A percentile compares a stretch with the other conserved stretches of the same genome.
Evolutionary conservation across 1,140 invertebrate genomes (phyloP).

Genomic region (Platorchestia sp.): DNA sequence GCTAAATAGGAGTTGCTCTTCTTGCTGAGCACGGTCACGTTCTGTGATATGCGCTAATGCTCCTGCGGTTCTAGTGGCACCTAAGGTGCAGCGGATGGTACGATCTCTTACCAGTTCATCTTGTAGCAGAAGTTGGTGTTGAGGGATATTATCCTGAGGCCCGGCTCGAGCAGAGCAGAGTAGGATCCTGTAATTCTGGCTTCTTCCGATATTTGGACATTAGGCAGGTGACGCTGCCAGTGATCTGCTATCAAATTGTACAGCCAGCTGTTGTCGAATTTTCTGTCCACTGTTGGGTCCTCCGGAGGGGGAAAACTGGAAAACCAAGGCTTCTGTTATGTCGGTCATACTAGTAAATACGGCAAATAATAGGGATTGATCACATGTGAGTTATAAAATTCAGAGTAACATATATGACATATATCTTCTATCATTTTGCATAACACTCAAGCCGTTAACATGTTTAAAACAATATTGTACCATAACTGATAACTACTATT

Average conservation of each 20-base stretch:
- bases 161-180: conserved; percentile 76
- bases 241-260: conserved; percentile 78
- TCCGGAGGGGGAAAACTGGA: conserved; percentile 75
- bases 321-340: background rate
- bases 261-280: conserved; percentile 74
- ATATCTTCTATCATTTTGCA: too few species aligned
- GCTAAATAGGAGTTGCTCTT: too few species aligned
- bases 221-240: conserved; percentile 79
- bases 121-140: conserved; percentile 83
- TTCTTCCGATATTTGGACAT: conserved; percentile 76
- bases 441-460: too few species aligned
- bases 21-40: too few species aligned
- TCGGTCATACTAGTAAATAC: too few species aligned
- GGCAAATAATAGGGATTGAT: too few species aligned
- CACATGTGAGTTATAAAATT: too few species aligned
- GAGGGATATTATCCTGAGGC: conserved; percentile 80
- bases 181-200: conserved; percentile 80
- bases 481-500: too few species aligned
- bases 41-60: too few species aligned
- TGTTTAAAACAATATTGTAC: too few species aligned
- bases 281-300: conserved; percentile 68
- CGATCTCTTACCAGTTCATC: conserved; percentile 78
- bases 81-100: background rate
- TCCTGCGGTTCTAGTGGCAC: background rate
- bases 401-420: too few species aligned